Evolutionary conservation across 2,113 vertebrate genomes (phyloP).

Genomic region (Rana temporaria): DNA sequence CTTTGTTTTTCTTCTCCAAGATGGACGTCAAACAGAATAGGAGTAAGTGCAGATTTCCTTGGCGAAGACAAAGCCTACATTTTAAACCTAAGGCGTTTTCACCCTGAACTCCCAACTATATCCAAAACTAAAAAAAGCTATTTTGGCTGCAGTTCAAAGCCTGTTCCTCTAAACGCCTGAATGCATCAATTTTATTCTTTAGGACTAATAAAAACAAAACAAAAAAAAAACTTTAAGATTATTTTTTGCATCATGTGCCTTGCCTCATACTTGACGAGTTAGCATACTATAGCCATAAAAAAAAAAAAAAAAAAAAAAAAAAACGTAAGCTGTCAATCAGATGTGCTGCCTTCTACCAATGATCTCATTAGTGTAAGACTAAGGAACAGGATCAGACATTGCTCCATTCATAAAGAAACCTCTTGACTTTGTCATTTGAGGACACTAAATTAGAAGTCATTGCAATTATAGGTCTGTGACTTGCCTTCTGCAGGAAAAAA

Average conservation of each 20-base stretch:
- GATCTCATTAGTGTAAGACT: background rate
- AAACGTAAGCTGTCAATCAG: background rate
- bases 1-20: no score
- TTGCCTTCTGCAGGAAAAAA: conserved; percentile 1
- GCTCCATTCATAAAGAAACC: background rate
- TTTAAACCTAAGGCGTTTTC: no score
- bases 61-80: no score
- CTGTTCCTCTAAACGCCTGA: no score
- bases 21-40: no score
- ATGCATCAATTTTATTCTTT: no score
- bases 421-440: background rate
- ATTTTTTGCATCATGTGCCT: background rate
- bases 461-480: background rate
- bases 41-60: no score
- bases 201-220: background rate
- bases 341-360: background rate
- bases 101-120: no score
- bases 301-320: background rate
- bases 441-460: background rate
- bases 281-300: background rate
- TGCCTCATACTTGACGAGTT: background rate
- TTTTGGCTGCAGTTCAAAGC: no score
- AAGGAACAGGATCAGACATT: background rate
- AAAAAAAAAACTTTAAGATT: background rate
- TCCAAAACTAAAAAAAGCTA: no score